Evolutionary conservation across 1,140 invertebrate genomes (phyloP).

Genomic region (Diachasmimorpha longicaudata): DNA sequence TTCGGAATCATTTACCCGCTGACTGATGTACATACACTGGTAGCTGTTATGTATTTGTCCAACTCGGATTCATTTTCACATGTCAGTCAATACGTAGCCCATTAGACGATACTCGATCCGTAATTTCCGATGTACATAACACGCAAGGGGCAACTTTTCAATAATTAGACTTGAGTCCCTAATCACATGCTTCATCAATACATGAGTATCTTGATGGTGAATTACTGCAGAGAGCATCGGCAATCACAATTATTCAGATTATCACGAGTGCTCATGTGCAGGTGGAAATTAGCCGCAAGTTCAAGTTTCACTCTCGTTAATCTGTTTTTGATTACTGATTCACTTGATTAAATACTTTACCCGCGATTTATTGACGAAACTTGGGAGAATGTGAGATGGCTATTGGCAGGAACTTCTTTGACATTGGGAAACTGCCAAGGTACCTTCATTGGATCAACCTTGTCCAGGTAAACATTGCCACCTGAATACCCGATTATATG

Average conservation of each 20-base stretch:
- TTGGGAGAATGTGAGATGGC: no score
- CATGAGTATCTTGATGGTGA: neutral
- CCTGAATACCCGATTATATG: neutral
- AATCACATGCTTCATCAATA: neutral
- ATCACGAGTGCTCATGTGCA: no score
- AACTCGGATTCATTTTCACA: neutral
- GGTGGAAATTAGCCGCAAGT: no score
- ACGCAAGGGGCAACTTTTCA: neutral
- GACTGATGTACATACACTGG: constrained; percentile 34
- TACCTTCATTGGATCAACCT: no score
- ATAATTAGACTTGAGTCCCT: constrained; percentile 10
- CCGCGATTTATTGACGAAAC: no score
- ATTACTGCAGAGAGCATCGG: neutral
- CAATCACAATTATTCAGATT: neutral
- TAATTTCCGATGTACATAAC: neutral
- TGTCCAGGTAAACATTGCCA: neutral
- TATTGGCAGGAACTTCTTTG: no score
- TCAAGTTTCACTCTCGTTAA: no score
- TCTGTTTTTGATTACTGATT: no score
- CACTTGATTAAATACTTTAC: no score
- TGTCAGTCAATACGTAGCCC: neutral
- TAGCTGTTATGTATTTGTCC: neutral
- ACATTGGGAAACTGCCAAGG: no score
- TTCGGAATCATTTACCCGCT: constrained; percentile 58
- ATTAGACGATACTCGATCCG: neutral